Conservation (phyloP, 2,888 invertebrate genomes). For the Drosophila demipolita region DNA sequence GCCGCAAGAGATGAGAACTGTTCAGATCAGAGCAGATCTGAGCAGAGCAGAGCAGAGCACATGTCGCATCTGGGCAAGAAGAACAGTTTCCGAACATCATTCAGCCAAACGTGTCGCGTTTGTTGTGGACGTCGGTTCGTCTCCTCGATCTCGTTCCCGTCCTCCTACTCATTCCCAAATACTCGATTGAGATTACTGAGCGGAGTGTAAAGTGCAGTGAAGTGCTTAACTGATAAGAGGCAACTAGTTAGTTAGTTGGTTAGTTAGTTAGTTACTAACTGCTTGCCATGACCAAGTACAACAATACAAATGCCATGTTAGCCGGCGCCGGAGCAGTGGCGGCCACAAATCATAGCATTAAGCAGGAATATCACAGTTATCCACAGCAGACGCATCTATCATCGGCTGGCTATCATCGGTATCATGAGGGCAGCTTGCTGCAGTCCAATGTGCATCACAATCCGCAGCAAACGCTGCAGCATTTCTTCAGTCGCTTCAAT, state of each 20-base stretch:
- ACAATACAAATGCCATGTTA: constrained; percentile 55
- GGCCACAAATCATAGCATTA: constrained; percentile 47
- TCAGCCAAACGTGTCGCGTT: constrained; percentile 82
- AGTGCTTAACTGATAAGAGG: constrained; percentile 20
- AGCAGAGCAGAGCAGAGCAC: constrained; percentile 29
- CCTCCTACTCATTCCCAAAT: not conserved
- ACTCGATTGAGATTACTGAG: constrained; percentile 4
- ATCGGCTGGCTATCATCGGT: constrained; percentile 30
- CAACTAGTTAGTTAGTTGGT: constrained; percentile 7
- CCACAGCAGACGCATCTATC: constrained; percentile 38
- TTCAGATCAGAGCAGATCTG: constrained; percentile 26
- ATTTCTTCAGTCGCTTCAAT: constrained; percentile 78
- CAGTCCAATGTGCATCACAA: constrained; percentile 54
- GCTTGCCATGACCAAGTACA: constrained; percentile 73
- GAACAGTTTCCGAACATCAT: constrained; percentile 58
- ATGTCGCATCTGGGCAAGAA: constrained; percentile 45
- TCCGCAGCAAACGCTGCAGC: constrained; percentile 77
- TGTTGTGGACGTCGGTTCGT: constrained; percentile 72
- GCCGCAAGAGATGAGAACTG: constrained; percentile 17
- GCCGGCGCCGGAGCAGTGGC: constrained; percentile 14
- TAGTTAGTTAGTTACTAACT: not conserved
- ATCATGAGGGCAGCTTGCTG: constrained; percentile 26
- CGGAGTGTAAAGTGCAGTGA: constrained; percentile 20
- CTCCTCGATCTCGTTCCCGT: constrained; percentile 22
- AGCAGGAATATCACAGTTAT: constrained; percentile 70